phyloP scores from a whole-genome alignment of 2,113 vertebrate genomes.

The Arvicanthis niloticus region DNA sequence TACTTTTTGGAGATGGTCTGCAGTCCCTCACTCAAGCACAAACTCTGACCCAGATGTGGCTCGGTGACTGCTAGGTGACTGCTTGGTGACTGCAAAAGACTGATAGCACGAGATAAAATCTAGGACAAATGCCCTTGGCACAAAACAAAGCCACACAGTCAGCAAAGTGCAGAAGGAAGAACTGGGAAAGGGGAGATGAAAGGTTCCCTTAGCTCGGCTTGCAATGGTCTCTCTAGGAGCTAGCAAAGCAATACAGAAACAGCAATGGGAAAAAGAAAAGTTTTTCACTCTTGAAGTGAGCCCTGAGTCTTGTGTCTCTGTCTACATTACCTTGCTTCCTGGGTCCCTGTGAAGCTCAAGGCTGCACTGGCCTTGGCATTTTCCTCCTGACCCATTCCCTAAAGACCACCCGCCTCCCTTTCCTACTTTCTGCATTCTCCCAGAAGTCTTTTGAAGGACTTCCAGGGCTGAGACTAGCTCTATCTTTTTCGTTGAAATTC shows the following conservation, averaged over 20 bases:
- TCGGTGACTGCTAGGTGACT: too few relatives aligned
- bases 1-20: neutral
- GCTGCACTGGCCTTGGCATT: neutral
- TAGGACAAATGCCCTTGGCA: neutral
- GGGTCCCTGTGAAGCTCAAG: neutral
- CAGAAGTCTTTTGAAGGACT: neutral
- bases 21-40: neutral
- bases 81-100: neutral
- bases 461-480: neutral
- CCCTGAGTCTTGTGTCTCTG: neutral
- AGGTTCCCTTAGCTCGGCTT: neutral
- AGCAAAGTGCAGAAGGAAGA: neutral
- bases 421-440: neutral
- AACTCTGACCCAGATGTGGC: neutral
- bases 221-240: neutral
- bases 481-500: neutral
- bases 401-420: neutral
- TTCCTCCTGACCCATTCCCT: neutral
- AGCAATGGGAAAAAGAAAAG: neutral
- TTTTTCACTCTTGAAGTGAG: neutral
- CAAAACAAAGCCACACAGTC: neutral
- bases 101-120: neutral
- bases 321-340: neutral
- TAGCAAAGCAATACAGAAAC: neutral
- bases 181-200: neutral